These are phyloP conservation scores for Thereuonema tuberculata DNA, from an alignment of 1,140 invertebrate species.

Conservation along the genomic window DNA sequence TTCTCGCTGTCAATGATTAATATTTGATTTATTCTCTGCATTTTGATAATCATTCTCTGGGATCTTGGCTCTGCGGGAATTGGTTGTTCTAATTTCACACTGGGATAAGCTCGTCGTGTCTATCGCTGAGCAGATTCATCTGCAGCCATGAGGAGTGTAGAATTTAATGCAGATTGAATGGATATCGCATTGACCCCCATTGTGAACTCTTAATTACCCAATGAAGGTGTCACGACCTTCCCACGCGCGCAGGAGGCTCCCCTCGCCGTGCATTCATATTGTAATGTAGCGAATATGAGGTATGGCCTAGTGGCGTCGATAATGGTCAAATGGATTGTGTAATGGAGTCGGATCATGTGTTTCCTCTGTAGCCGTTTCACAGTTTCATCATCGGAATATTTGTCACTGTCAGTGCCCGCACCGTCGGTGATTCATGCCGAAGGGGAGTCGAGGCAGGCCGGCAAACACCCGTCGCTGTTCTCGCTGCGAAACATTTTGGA, in stretches of 20 bases:
- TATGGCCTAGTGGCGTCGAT: background rate
- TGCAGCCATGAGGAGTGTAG: too few relatives aligned
- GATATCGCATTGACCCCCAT: background rate
- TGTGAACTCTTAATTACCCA: background rate
- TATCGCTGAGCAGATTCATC: too few relatives aligned
- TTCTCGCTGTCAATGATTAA: too few relatives aligned
- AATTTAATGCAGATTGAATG: slow-evolving; percentile 1
- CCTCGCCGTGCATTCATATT: background rate
- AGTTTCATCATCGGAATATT: background rate
- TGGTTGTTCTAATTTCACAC: too few relatives aligned
- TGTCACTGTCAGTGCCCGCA: background rate
- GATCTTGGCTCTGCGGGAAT: too few relatives aligned
- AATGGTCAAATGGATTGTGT: slow-evolving; percentile 2
- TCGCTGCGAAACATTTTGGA: too few relatives aligned
- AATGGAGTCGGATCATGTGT: background rate
- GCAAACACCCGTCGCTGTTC: too few relatives aligned
- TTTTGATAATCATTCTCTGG: too few relatives aligned
- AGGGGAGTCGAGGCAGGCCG: too few relatives aligned
- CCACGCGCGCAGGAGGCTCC: background rate
- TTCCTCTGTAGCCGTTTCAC: too few relatives aligned
- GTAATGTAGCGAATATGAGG: background rate
- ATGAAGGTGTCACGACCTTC: slow-evolving; percentile 2
- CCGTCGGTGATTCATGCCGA: background rate
- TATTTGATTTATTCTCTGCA: too few relatives aligned
- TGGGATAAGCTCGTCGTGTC: too few relatives aligned